These are phyloP conservation scores for Pelusios castaneus DNA, from an alignment of 2,113 vertebrate genomes.

Conservation along the genomic window DNA sequence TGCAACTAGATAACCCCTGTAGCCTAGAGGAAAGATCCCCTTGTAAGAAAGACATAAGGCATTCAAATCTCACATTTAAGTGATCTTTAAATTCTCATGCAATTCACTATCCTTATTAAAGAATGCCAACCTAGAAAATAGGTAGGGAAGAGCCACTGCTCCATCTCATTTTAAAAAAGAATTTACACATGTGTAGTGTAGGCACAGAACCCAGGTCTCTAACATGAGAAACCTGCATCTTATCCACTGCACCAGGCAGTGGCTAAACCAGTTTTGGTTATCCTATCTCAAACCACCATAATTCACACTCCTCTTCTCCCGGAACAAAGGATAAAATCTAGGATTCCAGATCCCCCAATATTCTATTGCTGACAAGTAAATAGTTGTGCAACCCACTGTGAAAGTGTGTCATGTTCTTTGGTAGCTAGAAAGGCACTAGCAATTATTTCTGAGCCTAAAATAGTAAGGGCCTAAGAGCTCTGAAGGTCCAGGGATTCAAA, in stretches of 20 bases:
- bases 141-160: not conserved
- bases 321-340: not conserved
- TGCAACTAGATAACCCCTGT: not conserved
- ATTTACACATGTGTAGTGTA: fast-evolving
- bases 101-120: not conserved
- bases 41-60: not conserved
- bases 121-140: not conserved
- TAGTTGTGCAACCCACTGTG: not conserved
- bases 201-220: not conserved
- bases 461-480: fast-evolving
- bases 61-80: not conserved
- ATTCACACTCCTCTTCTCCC: not conserved
- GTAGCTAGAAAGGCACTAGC: fast-evolving
- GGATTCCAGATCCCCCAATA: fast-evolving
- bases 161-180: not conserved
- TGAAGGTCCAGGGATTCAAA: not conserved
- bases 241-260: not conserved
- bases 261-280: not conserved
- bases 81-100: not conserved
- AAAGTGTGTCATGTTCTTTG: fast-evolving
- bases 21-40: not conserved
- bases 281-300: not conserved
- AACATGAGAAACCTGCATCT: not conserved
- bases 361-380: not conserved
- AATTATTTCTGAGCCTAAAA: not conserved